phyloP scores from a whole-genome alignment of 2,113 vertebrate genomes.

The Prionailurus viverrinus region DNA sequence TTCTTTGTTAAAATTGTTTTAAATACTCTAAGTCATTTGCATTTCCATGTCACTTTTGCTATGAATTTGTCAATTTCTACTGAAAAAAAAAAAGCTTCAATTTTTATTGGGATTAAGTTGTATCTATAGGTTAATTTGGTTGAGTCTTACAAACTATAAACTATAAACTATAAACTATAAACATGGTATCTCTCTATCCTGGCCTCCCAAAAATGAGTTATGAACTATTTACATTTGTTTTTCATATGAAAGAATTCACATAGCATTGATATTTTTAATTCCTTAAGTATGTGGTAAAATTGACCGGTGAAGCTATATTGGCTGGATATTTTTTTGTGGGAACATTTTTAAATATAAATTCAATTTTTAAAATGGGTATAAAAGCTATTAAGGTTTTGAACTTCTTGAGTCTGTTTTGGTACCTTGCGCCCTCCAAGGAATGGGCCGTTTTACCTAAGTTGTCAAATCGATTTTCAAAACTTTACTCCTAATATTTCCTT shows the following conservation, averaged over 20 bases:
- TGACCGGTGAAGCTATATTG: neutral
- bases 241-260: neutral
- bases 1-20: conserved; percentile 9
- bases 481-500: neutral
- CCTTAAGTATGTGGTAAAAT: neutral
- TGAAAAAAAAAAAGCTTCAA: neutral
- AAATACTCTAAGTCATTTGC: neutral
- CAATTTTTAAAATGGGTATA: neutral
- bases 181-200: neutral
- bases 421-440: neutral
- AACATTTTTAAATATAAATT: neutral
- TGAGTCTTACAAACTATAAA: neutral
- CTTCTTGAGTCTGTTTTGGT: neutral
- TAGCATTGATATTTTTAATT: neutral
- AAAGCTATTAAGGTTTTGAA: conserved; percentile 13
- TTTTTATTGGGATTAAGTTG: neutral
- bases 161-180: neutral
- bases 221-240: neutral
- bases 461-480: neutral
- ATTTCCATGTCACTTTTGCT: neutral
- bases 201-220: neutral
- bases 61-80: neutral
- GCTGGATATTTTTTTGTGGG: neutral
- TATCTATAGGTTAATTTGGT: neutral
- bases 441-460: neutral